Conservation (phyloP, 2,888 invertebrate genomes). For the Cantharis rustica region DNA sequence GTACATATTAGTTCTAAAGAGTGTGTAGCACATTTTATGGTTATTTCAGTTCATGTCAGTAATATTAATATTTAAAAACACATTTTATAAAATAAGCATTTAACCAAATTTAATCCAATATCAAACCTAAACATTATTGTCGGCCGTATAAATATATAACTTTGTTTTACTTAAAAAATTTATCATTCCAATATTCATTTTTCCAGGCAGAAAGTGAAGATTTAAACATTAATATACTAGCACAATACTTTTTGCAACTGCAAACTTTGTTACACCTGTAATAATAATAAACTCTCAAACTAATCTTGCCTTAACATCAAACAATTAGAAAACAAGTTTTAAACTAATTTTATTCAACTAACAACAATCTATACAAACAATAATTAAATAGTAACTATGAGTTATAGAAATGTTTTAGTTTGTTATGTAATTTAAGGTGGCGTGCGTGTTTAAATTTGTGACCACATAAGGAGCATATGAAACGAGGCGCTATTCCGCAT, state of each 20-base stretch:
- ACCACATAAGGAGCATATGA: conserved; percentile 37
- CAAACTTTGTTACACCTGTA: neutral
- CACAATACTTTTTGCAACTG: neutral
- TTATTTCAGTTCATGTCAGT: too few relatives aligned
- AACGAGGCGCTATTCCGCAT: conserved; percentile 21
- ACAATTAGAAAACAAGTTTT: neutral
- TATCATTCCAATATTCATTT: too few relatives aligned
- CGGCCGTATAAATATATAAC: too few relatives aligned
- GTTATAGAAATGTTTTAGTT: neutral
- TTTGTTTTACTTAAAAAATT: too few relatives aligned
- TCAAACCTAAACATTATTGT: too few relatives aligned
- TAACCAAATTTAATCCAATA: too few relatives aligned
- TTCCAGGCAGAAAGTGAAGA: too few relatives aligned
- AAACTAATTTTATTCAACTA: neutral
- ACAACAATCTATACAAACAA: neutral
- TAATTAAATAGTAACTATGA: neutral
- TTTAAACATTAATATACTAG: too few relatives aligned
- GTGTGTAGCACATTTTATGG: too few relatives aligned
- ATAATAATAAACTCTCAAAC: neutral
- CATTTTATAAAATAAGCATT: too few relatives aligned
- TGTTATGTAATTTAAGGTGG: neutral
- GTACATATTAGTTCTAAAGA: too few relatives aligned
- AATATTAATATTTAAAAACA: too few relatives aligned
- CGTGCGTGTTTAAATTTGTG: conserved; percentile 40
- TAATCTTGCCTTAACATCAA: neutral